Percentiles rank a stretch among this genome's conserved stretches.
phyloP scores from a whole-genome alignment of 2,113 vertebrate species.

The Syngnathus scovelli region DNA sequence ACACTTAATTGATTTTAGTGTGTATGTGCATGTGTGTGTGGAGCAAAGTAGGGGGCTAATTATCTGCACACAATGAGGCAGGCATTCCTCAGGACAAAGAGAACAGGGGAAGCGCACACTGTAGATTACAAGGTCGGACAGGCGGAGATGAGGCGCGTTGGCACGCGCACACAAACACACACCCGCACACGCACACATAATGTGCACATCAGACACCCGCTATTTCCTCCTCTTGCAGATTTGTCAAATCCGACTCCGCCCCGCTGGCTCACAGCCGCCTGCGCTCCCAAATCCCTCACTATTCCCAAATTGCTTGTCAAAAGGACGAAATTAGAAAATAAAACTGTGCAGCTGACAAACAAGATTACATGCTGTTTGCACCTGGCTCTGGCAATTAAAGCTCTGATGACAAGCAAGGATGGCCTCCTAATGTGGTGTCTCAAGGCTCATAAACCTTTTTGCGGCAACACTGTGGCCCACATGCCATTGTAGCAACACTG shows the following conservation, averaged over 20 bases:
- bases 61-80: constrained; percentile 56
- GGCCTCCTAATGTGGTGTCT: constrained; percentile 65
- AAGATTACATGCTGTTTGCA: constrained; percentile 73
- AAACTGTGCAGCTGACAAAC: constrained; percentile 65
- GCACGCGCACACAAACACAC: constrained; percentile 2
- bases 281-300: constrained; percentile 45
- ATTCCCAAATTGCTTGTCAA: constrained; percentile 68
- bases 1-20: background rate
- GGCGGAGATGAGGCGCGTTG: constrained; percentile 45
- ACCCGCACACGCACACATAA: constrained; percentile 13
- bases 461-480: constrained; percentile 49
- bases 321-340: constrained; percentile 65
- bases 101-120: constrained; percentile 40
- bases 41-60: constrained; percentile 51
- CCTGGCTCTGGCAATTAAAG: constrained; percentile 71
- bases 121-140: constrained; percentile 57
- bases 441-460: constrained; percentile 60
- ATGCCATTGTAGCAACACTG: constrained; percentile 25
- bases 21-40: constrained; percentile 7
- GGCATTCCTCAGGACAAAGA: constrained; percentile 59
- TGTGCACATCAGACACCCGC: constrained; percentile 18
- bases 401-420: constrained; percentile 60
- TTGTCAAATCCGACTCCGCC: constrained; percentile 47
- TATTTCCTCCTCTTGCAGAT: constrained; percentile 24
- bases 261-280: constrained; percentile 30